Base-by-base conservation (phyloP, 2,888 invertebrate species). In the Ichneumoninae sp. region DNA sequence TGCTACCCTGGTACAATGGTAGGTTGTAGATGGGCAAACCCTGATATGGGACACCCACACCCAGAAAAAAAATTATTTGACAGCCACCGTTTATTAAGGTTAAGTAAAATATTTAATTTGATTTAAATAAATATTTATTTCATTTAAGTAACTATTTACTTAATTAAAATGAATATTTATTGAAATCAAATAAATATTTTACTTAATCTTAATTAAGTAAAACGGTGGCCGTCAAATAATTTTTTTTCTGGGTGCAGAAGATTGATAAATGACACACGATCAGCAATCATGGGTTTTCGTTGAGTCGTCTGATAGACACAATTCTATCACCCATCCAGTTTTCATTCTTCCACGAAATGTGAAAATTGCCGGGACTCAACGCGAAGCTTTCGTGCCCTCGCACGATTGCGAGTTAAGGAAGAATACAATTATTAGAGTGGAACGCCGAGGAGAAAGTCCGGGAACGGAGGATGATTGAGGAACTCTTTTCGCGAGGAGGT, bases 381-480 rank as follows among this genome's bases (percentile, higher is more conserved):
- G 68, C 40, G 22, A 8, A 68, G 13, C 44, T 68, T 68, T 44
- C 40, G 19, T 68, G 22, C 68, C 1, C 22, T 26, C 5, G 40
- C 7, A 68, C 50, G 54, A 52, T n/a, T 40, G 3, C 19, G 13
- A 71, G 50, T 70, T 30, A n/a, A 52, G 26, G n/a, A 50, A 50
- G 52, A 54, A 54, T 54, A 36, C 36, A 71, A 71, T 54, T 71
- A 71, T 54, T 54, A 36, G 71, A 36, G 54, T 26, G 36, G 36
- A 71, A 71, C 33, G 54, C 33, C 3, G 13, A 10, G 8, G 47
- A 66, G 36, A 13, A 30, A 22, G 50, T n/a, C n/a, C 26, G n/a
- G 52, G 33, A 10, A 19, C 57, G 66, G 5, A 44, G 13, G 71
- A 52, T 66, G 54, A 77, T 77, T 52, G 77, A 68, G 36, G 54